Conservation (phyloP, 2,888 invertebrate species). For the Melanchra persicariae region DNA sequence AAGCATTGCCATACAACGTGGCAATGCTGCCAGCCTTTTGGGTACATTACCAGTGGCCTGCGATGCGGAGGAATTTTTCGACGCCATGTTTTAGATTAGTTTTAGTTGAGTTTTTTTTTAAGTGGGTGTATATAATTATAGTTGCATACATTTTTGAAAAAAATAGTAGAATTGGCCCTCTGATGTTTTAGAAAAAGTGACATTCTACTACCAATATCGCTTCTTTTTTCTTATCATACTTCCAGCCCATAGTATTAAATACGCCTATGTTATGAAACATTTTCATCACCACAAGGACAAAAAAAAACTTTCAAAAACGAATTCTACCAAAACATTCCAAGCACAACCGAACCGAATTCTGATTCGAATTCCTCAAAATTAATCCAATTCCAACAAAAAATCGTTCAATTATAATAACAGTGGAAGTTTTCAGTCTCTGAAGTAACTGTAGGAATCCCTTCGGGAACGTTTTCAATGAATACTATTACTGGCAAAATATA, state of each 20-base stretch:
- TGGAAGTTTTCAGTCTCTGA: conserved; percentile 45
- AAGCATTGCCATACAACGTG: too few species aligned
- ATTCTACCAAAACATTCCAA: conserved; percentile 19
- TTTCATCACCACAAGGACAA: neutral
- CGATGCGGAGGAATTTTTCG: too few species aligned
- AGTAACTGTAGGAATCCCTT: conserved; percentile 47
- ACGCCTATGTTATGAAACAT: neutral
- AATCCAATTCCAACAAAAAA: conserved; percentile 51
- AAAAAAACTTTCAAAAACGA: neutral
- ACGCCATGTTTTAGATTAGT: too few species aligned
- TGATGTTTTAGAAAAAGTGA: too few species aligned
- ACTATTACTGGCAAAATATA: conserved; percentile 41
- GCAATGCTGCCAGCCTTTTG: too few species aligned
- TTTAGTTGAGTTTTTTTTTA: too few species aligned
- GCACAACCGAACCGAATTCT: conserved; percentile 15
- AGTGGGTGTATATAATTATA: too few species aligned
- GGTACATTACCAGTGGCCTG: too few species aligned
- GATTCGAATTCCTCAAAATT: conserved; percentile 52
- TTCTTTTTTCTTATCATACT: too few species aligned
- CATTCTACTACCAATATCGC: too few species aligned
- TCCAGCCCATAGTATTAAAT: neutral
- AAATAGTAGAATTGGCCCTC: too few species aligned
- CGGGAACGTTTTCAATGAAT: conserved; percentile 59
- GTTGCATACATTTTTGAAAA: too few species aligned
- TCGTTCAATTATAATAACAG: conserved; percentile 59